Base-by-base conservation (phyloP, 1,140 invertebrate genomes). In the Magallana gigas region DNA sequence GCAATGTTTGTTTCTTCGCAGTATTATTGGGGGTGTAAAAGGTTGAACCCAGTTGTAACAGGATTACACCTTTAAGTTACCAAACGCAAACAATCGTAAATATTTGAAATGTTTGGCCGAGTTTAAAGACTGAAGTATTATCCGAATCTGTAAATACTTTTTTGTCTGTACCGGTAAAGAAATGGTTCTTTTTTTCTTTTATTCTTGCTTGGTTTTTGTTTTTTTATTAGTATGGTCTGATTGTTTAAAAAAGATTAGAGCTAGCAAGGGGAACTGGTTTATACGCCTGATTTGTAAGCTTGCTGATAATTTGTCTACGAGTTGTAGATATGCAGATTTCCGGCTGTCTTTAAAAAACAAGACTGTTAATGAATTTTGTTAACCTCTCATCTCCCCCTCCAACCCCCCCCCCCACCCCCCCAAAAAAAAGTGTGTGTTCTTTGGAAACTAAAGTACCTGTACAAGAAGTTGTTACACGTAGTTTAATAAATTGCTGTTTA, bases 21-120 rank as follows among this genome's bases (percentile, higher is more conserved):
- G 1, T 71, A 48, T 48, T 48, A 71, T 71, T 23, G 68, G 2
- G 23, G 68, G 68, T 71, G 68, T 71, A 8, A 71, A 18, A 71
- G 23, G 68, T 71, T 71, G 36, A 23, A 23, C 23, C 12, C 23
- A 62, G 12, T 11, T 71, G 23, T 71, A 71, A 71, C 18, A 11
- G 11, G n/a, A 71, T 71, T 71, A 71, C 29, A 18, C 68, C 5
- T 23, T 23, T 23, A 23, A 23, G 23, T 23, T 23, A 71, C 18
- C 18, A 6, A 71, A 29, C 4, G 68, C 36, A 71, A 71, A 71
- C 68, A 71, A 71, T 23, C 12, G 23, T 71, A 71, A 71, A 71
- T 71, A 71, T 71, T 71, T 71, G 68, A 12, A 71, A 71, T 71
- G 68, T 71, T 71, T 71, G 68, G 68, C 23, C 68, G 68, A 71